Conservation (phyloP, 2,113 vertebrate species). For the Ochotona curzoniae region DNA sequence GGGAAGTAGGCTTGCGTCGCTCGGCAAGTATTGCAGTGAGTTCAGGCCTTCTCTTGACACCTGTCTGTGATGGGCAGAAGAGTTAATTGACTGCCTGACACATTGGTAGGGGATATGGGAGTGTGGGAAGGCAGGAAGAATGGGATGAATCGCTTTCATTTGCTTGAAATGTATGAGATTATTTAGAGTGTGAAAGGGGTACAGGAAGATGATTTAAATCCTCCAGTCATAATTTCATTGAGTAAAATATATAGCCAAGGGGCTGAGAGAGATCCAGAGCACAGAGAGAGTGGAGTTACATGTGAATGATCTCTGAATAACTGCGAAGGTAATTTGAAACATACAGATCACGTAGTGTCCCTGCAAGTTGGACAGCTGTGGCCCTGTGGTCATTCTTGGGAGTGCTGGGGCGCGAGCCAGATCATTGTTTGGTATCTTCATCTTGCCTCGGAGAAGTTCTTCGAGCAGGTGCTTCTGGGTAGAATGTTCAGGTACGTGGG, state of each 20-base stretch:
- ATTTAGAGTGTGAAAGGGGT: background rate
- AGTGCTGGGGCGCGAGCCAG: background rate
- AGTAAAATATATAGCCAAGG: background rate
- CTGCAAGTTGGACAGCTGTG: background rate
- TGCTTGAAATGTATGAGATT: background rate
- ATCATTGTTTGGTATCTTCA: background rate
- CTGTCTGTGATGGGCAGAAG: background rate
- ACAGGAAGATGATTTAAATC: background rate
- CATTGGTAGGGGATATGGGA: background rate
- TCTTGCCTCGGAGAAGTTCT: background rate
- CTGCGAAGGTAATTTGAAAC: background rate
- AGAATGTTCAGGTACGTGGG: no score
- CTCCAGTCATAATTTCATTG: background rate
- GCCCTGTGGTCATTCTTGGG: background rate
- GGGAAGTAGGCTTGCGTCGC: background rate
- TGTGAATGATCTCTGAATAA: rapidly evolving
- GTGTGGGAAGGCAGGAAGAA: rapidly evolving
- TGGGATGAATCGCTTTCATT: background rate
- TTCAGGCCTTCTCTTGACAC: background rate
- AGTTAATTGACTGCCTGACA: background rate
- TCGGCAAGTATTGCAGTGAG: background rate
- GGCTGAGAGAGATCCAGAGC: background rate
- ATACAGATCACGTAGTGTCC: background rate
- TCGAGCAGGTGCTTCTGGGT: rapidly evolving
- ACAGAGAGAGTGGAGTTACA: no score